phyloP scores from a whole-genome alignment of 2,888 invertebrate genomes.

The Orchesellides sinensis region DNA sequence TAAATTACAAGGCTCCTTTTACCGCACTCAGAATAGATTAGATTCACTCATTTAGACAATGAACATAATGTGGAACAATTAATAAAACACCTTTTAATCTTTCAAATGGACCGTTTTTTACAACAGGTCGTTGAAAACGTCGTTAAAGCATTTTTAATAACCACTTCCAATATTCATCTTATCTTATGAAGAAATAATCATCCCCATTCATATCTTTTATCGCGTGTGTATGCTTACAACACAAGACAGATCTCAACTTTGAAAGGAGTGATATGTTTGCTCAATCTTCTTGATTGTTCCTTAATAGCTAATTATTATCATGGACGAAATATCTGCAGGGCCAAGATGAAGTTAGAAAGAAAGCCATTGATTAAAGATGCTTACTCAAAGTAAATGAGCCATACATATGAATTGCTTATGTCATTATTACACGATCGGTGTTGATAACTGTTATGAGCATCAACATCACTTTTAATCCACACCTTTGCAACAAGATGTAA shows the following conservation, averaged over 20 bases:
- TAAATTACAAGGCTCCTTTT: neutral
- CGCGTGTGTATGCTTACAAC: neutral
- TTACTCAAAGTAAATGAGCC: constrained; percentile 3
- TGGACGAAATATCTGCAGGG: constrained; percentile 14
- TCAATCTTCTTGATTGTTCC: neutral
- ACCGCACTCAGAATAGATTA: neutral
- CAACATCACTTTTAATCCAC: constrained; percentile 25
- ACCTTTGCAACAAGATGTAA: too few species aligned
- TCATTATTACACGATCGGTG: constrained; percentile 55
- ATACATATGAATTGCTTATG: neutral
- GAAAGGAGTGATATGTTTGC: constrained; percentile 21
- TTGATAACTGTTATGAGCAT: constrained; percentile 27
- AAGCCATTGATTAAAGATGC: constrained; percentile 18
- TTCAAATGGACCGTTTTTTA: too few species aligned
- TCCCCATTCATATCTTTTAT: neutral
- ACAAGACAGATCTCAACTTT: neutral
- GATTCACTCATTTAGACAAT: neutral
- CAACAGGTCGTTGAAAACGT: too few species aligned
- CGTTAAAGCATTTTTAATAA: neutral
- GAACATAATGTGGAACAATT: neutral
- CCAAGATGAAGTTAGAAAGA: constrained; percentile 19
- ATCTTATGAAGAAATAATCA: neutral
- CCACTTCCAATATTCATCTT: neutral
- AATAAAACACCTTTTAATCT: neutral
- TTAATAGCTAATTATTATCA: neutral